Evolutionary conservation across 1,140 invertebrate genomes (phyloP).

Genomic region (Drosophila aff.): DNA sequence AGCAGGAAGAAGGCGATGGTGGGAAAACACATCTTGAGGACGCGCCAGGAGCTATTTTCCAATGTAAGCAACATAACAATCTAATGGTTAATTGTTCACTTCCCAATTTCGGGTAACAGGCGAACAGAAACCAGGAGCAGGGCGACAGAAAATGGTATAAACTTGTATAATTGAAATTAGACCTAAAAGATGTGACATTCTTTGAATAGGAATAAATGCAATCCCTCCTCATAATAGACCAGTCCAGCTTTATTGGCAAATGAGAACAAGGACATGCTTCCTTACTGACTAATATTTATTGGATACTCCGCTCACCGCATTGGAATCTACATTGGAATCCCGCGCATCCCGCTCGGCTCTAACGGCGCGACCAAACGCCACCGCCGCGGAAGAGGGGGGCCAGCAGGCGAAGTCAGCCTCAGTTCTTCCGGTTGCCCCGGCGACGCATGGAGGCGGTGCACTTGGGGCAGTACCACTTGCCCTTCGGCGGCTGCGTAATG

Average conservation of each 20-base stretch:
- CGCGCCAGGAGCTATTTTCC: no score
- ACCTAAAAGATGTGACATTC: no score
- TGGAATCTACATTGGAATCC: not conserved
- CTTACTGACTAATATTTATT: conserved; percentile 20
- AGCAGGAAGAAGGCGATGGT: no score
- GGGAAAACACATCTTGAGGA: no score
- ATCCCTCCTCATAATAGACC: not conserved
- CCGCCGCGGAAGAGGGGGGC: conserved; percentile 28
- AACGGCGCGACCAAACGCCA: conserved; percentile 18
- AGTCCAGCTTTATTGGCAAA: not conserved
- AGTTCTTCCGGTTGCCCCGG: conserved; percentile 91
- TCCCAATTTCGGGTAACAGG: no score
- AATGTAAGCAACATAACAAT: no score
- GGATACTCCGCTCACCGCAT: not conserved
- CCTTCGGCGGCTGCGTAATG: conserved; percentile 97
- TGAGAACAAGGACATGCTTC: not conserved
- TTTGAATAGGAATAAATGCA: no score
- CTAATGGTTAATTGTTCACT: no score
- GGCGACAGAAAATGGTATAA: no score
- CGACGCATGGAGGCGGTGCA: conserved; percentile 96
- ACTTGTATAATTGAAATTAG: no score
- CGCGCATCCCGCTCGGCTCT: not conserved
- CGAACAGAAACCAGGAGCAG: no score
- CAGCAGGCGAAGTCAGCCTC: conserved; percentile 49
- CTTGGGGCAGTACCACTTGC: conserved; percentile 99